phyloP scores from a whole-genome alignment of 2,888 invertebrate genomes.

The Lasioglossum figueresi region DNA sequence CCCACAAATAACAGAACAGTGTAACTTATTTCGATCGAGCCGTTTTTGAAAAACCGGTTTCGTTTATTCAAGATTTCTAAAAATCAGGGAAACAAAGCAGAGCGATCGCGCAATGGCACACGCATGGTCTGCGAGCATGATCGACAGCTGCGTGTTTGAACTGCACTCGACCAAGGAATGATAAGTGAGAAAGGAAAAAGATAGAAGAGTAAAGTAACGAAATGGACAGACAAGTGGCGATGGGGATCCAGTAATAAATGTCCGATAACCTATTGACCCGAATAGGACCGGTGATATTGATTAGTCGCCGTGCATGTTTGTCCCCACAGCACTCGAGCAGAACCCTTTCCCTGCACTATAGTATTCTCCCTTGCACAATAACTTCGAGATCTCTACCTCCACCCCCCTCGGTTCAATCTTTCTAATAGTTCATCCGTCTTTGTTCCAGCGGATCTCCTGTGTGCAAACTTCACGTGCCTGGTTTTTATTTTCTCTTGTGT shows the following conservation, averaged over 20 bases:
- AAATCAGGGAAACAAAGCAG: neutral
- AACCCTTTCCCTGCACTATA: neutral
- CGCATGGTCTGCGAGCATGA: neutral
- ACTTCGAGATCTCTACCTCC: neutral
- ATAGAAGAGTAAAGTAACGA: neutral
- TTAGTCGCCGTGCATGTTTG: slow-evolving; percentile 58
- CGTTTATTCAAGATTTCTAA: neutral
- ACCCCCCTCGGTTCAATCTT: neutral
- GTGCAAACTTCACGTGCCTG: neutral
- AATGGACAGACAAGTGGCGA: slow-evolving; percentile 26
- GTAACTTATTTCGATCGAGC: too few relatives aligned
- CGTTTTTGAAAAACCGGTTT: neutral
- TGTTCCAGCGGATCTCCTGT: slow-evolving; percentile 9
- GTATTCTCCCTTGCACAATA: neutral
- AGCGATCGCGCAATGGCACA: neutral
- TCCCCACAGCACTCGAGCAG: slow-evolving; percentile 52
- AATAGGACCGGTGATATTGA: slow-evolving; percentile 66
- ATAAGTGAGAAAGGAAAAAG: slow-evolving; percentile 1
- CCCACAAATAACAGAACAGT: too few relatives aligned
- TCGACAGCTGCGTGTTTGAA: slow-evolving; percentile 13
- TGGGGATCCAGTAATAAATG: slow-evolving; percentile 31
- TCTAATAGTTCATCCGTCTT: slow-evolving; percentile 18
- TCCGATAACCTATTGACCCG: slow-evolving; percentile 67
- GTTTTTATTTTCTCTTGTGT: slow-evolving; percentile 9
- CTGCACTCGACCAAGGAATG: neutral